Evolutionary conservation across 64 coral and sea anemone genomes (phyloP).

Genomic region (Anthopleura sola): DNA sequence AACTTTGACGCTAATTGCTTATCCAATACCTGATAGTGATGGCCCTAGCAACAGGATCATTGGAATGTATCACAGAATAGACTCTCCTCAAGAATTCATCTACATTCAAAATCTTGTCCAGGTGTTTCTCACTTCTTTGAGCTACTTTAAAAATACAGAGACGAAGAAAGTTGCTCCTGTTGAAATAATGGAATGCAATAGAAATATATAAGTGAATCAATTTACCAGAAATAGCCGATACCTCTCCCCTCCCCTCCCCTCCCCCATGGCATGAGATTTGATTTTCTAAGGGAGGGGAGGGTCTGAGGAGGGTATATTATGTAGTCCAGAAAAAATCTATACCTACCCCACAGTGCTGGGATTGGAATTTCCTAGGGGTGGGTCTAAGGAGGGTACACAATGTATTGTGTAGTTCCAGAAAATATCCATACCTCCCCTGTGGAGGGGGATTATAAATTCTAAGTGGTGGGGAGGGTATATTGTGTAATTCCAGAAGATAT

Average conservation of each 20-base stretch:
- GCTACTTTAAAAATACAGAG: constrained; percentile 94
- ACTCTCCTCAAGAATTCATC: constrained; percentile 95
- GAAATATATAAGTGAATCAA: background rate
- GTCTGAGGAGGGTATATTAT: background rate
- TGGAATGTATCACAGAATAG: constrained; percentile 94
- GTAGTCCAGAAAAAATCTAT: too few species aligned
- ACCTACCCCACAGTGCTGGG: too few species aligned
- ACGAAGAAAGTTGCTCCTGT: constrained; percentile 92
- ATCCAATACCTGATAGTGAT: constrained; percentile 81
- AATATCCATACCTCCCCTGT: too few species aligned
- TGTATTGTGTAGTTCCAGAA: too few species aligned
- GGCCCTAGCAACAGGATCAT: constrained; percentile 97
- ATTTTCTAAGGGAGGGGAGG: background rate
- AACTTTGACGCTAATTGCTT: too few species aligned
- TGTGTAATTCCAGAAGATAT: too few species aligned
- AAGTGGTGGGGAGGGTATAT: too few species aligned
- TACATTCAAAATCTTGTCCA: constrained; percentile 94
- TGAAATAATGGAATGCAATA: background rate
- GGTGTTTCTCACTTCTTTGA: constrained; percentile 93
- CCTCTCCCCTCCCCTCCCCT: too few species aligned
- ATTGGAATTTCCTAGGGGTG: too few species aligned
- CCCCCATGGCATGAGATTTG: background rate
- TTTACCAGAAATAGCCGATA: background rate
- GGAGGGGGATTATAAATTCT: too few species aligned
- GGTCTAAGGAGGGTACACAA: too few species aligned